Base-by-base conservation (phyloP, 1,140 invertebrate species). In the Dolichoris vasculosae region DNA sequence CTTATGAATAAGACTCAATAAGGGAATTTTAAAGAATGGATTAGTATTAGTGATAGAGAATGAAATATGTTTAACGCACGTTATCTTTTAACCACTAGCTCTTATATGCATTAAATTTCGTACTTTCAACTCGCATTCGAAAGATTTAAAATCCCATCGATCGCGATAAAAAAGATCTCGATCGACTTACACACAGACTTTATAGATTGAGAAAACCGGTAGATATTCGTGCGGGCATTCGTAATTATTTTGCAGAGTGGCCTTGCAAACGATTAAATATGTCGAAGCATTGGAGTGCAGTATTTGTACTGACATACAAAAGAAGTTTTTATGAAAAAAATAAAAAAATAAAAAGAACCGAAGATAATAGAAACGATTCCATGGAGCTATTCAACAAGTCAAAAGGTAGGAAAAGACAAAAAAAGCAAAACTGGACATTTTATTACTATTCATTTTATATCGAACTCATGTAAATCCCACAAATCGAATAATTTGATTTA, bases 151-250 rank as follows among this genome's bases (percentile, higher is more conserved):
- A 73, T 82, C 67, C 6, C 67, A 55, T 82, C 38, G 80, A 83
- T 64, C 38, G 82, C n/a, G 38, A 83, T 46, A 76, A 83, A 73
- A 76, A 46, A 35, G 82, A 78, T 78, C 63, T 48, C 40, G 71
- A 76, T 77, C 51, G 63, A 69, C 15, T 63, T 43, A 38, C 43
- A 40, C 35, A 20, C 38, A 26, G 26, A 15, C 1, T 6, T 67
- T 80, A 46, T 80, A 80, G 23, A 43, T 40, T 77, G n/a, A 38
- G 59, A 55, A 83, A 84, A 84, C 63, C 76, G 76, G 63, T 84
- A 69, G 75, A 78, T 32, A 63, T 69, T 67, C 11, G n/a, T 75
- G 43, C 35, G 73, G 11, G 40, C n/a, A 38, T 69, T 81, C 15
- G 35, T 63, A 79, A 84, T 79, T 84, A 84, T 79, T 79, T 71